Evolutionary conservation across 2,113 vertebrate genomes (phyloP), one percentile per base, ranked within the genome.

Genomic region (Myanophis thanlyinensis): DNA sequence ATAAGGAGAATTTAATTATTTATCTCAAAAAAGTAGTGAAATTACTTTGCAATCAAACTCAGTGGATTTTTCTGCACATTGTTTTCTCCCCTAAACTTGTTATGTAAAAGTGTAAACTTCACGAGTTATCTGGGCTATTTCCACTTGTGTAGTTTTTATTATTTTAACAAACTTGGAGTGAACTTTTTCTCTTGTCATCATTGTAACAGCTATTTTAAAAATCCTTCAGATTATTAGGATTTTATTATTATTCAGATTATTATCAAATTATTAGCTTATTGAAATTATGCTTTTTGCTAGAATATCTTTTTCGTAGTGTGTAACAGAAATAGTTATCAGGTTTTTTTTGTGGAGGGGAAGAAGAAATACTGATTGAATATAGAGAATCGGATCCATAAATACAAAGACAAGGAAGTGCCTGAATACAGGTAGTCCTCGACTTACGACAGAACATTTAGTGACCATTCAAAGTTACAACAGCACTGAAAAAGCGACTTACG

Each of bases 101-200:
- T 95, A 95, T 93, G 95, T 94, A 95, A 94, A 96, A 94, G 93
- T 93, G 94, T 94, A 95, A 95, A 96, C 94, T 94, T 94, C 91
- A 89, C 80, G 20, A n/a, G 80, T 93, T 95, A 40, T 92, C 49
- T 40, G 2, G 12, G 94, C 91, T 1, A 7, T 88, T 9, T 30
- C 90, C 90, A 91, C 90, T 59, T 92, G 94, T 94, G 90, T 91
- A 88, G 91, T 91, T 52, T 93, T 95, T 91, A 93, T 93, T 96
- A 96, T 96, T 95, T 96, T n/a, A 95, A 85, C 88, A 84, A 94
- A 94, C 40, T 92, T 22, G 10, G 85, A 0, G 8, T 86, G 84
- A 4, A 0, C 92, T 92, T 5, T 80, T 89, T 0, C 48, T 88
- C 73, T 59, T 85, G 23, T 93, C 54, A 1, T 25, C 47, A 92